A percentile compares a stretch with the other conserved stretches of the same genome.
Conservation (phyloP, 2,113 vertebrate genomes). For the Lophura nycthemera region DNA sequence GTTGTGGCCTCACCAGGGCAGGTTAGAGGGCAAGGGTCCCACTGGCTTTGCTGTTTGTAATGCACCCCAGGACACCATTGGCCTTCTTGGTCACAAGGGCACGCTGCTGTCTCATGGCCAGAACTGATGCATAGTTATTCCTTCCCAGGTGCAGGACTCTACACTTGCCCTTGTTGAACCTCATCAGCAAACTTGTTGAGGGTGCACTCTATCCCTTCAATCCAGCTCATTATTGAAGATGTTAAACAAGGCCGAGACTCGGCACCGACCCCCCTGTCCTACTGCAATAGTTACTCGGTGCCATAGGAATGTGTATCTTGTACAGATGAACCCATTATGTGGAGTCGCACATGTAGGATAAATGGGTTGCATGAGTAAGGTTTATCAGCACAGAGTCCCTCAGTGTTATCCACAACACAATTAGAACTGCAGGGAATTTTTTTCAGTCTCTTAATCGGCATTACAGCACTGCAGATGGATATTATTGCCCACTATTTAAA, state of each 20-base stretch:
- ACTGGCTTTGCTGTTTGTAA: no score
- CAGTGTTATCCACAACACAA: constrained; percentile 65
- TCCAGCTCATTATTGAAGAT: not conserved
- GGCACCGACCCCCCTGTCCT: not conserved
- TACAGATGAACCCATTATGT: constrained; percentile 61
- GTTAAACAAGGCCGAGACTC: not conserved
- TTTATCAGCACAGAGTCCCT: constrained; percentile 68
- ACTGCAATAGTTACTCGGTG: constrained; percentile 5
- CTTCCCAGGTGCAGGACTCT: no score
- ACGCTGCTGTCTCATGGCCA: no score
- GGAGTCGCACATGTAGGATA: constrained; percentile 70
- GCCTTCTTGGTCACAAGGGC: no score
- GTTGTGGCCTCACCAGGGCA: no score
- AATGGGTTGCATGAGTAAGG: constrained; percentile 66
- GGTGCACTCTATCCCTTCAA: not conserved
- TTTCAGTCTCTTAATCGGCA: constrained; percentile 75
- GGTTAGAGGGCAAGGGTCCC: no score
- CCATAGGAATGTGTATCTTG: constrained; percentile 6
- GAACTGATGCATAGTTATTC: no score
- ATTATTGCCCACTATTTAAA: constrained; percentile 79
- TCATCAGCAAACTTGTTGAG: not conserved
- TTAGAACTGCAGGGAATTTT: constrained; percentile 75
- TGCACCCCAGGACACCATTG: no score
- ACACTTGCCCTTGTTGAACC: not conserved
- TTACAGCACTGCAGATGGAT: constrained; percentile 79